Base-by-base conservation (phyloP, 2,797 vertebrate species). In the Microcaecilia unicolor region DNA sequence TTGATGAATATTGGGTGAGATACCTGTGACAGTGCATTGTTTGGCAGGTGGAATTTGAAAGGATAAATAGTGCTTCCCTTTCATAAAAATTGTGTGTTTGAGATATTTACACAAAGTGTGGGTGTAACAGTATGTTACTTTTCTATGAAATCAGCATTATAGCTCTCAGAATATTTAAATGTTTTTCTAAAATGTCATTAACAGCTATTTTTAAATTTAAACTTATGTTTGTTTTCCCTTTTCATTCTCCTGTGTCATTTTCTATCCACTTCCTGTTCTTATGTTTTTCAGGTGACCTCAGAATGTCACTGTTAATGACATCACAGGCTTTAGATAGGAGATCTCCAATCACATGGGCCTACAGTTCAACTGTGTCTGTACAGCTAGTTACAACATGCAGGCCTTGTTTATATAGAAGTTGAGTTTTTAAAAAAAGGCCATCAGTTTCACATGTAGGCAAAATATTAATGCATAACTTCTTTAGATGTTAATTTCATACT, bases 241-340 rank as follows among this genome's bases (percentile, higher is more conserved):
- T n/a, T n/a, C n/a, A 22, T n/a, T 22, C 2, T 8, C 12, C 21
- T 10, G 22, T 43, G 4, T 2, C 6, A 7, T 15, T 32, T 51
- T 33, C 27, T 5, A 18, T 33, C 15, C 19, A 1, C 1, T 4
- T 34, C 45, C 2, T 12, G 3, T 19, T 41, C n/a, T 6, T 41
- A 31, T 2, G 27, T 44, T 44, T 41, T 13, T 28, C 37, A 55
- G 28, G 12, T 61, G 24, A 30, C 5, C 9, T 47, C 20, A 41
- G 12, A 34, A 37, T 17, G 17, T 9, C 25, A 13, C 13, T 39
- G 11, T 28, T 48, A 39, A 32, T 41, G 20, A 33, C 35, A 26
- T 29, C 24, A 58, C 16, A 12, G 19, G 34, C 18, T 48, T 31
- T 10, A 47, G 30, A 60, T 21, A 27, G 52, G 5, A 39, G 14